phyloP scores from a whole-genome alignment of 2,113 vertebrate genomes.

The Stigmatopora nigra region DNA sequence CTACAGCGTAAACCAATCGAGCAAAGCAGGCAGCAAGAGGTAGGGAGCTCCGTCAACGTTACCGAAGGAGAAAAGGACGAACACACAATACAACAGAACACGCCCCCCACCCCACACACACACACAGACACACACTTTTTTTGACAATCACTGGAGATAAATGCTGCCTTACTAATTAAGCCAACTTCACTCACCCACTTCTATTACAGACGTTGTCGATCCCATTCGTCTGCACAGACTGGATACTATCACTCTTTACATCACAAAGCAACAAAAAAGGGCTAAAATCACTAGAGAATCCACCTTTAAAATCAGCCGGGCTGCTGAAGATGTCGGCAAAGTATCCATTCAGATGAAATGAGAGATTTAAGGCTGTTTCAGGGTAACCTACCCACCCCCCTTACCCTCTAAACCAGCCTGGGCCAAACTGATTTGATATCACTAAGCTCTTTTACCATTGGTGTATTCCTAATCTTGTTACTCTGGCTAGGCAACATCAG shows the following conservation, averaged over 20 bases:
- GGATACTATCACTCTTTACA: conserved; percentile 12
- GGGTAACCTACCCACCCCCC: conserved; percentile 35
- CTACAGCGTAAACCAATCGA: conserved; percentile 54
- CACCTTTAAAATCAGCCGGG: not conserved
- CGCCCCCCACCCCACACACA: not conserved
- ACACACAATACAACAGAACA: conserved; percentile 29
- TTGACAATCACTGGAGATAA: not conserved
- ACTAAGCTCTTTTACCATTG: conserved; percentile 45
- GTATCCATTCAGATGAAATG: conserved; percentile 48
- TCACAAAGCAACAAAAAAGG: conserved; percentile 11
- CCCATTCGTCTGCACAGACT: conserved; percentile 33
- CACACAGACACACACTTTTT: not conserved
- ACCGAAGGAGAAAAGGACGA: conserved; percentile 41
- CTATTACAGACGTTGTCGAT: conserved; percentile 40
- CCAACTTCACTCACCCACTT: conserved; percentile 43
- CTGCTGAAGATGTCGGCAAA: conserved; percentile 27
- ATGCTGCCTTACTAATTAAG: not conserved
- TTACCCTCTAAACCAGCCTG: conserved; percentile 39
- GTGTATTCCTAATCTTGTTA: conserved; percentile 65
- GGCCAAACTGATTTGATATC: conserved; percentile 44
- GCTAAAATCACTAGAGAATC: conserved; percentile 3
- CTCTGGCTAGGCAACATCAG: conserved; percentile 36
- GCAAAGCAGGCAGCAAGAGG: conserved; percentile 15
- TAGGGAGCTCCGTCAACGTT: conserved; percentile 46
- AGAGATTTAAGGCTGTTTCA: conserved; percentile 44